Evolutionary conservation across 2,113 vertebrate species (phyloP).

Genomic region (Chloropsis hardwickii): DNA sequence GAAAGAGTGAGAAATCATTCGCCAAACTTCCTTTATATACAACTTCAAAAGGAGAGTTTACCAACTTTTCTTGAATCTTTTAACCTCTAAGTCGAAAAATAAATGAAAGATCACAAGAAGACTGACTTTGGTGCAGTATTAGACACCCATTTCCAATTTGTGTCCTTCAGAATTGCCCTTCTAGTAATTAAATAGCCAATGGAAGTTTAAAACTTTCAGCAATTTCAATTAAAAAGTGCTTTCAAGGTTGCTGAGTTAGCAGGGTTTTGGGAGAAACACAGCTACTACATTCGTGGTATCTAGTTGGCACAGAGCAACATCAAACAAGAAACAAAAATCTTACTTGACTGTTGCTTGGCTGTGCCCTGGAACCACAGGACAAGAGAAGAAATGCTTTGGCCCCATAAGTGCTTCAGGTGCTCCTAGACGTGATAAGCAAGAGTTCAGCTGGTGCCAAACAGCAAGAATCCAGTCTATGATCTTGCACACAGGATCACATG

Average conservation of each 20-base stretch:
- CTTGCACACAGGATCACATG: constrained; percentile 78
- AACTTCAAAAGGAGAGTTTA: background rate
- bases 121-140: background rate
- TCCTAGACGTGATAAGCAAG: constrained; percentile 87
- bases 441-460: constrained; percentile 92
- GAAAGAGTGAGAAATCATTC: background rate
- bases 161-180: background rate
- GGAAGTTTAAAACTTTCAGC: background rate
- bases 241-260: background rate
- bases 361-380: constrained; percentile 82
- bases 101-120: background rate
- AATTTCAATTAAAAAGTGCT: background rate
- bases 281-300: background rate
- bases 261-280: background rate
- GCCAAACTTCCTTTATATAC: background rate
- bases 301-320: background rate
- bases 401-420: constrained; percentile 89
- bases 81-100: background rate
- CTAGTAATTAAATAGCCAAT: background rate
- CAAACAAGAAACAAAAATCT: constrained; percentile 22
- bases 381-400: constrained; percentile 88
- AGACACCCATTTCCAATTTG: background rate
- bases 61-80: background rate
- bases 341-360: constrained; percentile 84
- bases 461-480: constrained; percentile 82